These are phyloP conservation scores for Bombus sibiricus DNA, from an alignment of 1,140 invertebrate genomes.

Conservation along the genomic window DNA sequence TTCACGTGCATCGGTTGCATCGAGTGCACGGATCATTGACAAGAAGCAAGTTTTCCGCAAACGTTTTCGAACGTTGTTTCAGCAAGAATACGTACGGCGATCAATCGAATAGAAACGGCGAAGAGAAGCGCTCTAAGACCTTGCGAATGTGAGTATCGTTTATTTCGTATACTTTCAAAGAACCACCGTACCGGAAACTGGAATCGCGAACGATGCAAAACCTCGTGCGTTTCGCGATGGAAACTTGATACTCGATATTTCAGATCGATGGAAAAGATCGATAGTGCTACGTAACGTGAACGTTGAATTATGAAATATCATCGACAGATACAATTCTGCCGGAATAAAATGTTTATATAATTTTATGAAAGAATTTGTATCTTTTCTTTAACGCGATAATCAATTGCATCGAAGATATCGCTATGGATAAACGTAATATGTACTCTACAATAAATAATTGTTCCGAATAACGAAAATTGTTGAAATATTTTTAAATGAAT, in stretches of 20 bases:
- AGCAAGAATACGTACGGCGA: neutral
- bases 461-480: no score
- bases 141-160: slow-evolving; percentile 25
- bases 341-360: no score
- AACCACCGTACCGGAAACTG: neutral
- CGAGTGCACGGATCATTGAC: slow-evolving; percentile 37
- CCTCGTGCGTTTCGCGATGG: neutral
- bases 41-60: neutral
- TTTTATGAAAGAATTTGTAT: no score
- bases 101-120: slow-evolving; percentile 25
- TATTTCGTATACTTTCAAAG: neutral
- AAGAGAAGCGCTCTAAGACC: neutral
- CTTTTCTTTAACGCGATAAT: no score
- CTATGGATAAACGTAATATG: no score
- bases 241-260: no score
- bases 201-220: slow-evolving; percentile 7
- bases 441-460: no score
- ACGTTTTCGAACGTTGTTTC: neutral
- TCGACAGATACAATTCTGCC: no score
- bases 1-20: slow-evolving; percentile 6
- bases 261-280: neutral
- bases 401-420: no score
- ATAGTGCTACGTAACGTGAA: no score
- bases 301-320: no score
- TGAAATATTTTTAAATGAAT: no score